These are phyloP conservation scores for Suncus etruscus DNA, from an alignment of 2,113 vertebrate genomes.

Conservation along the genomic window DNA sequence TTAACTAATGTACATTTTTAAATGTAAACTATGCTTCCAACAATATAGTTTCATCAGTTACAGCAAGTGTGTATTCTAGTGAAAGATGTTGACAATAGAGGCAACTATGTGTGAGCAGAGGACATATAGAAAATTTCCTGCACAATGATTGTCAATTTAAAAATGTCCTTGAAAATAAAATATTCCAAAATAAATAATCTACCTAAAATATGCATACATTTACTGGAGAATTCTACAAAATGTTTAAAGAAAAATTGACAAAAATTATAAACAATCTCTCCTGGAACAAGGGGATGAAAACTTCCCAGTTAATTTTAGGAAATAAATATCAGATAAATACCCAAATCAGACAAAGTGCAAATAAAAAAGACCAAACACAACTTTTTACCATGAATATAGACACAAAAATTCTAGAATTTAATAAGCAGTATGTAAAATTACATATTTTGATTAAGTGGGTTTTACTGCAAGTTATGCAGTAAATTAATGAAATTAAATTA, in stretches of 20 bases:
- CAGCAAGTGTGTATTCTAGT: neutral
- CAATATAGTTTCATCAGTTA: neutral
- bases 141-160: neutral
- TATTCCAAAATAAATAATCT: neutral
- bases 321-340: neutral
- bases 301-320: neutral
- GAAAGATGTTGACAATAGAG: too few relatives aligned
- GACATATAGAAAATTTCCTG: neutral
- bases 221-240: constrained; percentile 1
- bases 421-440: neutral
- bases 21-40: too few relatives aligned
- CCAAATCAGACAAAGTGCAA: neutral
- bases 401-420: neutral
- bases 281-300: neutral
- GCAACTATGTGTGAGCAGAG: neutral
- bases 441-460: neutral
- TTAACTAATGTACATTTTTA: too few relatives aligned
- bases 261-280: neutral
- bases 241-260: constrained; percentile 19
- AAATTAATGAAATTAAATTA: neutral
- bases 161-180: neutral
- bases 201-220: neutral
- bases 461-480: constrained; percentile 7
- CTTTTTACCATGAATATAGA: constrained; percentile 15
- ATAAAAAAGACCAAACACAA: neutral